A percentile compares a stretch with the other conserved stretches of the same genome.
These are phyloP conservation scores for Erpobdella octoculata DNA, from an alignment of 2,888 invertebrate genomes.

Conservation along the genomic window DNA sequence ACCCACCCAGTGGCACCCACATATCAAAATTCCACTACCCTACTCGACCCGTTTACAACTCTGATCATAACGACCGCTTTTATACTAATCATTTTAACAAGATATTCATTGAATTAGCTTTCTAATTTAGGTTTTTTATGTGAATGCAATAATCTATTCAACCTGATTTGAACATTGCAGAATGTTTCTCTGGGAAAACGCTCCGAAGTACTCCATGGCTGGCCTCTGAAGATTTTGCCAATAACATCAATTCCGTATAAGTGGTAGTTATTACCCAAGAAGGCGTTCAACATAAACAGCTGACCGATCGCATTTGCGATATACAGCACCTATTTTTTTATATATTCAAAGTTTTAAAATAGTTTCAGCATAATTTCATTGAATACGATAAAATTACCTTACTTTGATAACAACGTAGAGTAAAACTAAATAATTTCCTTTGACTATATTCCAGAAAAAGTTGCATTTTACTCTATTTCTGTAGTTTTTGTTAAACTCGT, in stretches of 20 bases:
- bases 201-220: conserved; percentile 30
- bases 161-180: conserved; percentile 48
- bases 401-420: conserved; percentile 47
- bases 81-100: neutral
- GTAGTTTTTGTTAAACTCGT: conserved; percentile 48
- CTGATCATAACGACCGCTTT: too few species aligned
- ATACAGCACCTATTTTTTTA: conserved; percentile 46
- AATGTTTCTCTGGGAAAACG: conserved; percentile 50
- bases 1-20: too few species aligned
- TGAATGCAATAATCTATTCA: neutral
- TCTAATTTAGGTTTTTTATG: neutral
- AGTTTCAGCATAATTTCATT: too few species aligned
- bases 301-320: conserved; percentile 53
- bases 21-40: too few species aligned
- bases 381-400: too few species aligned
- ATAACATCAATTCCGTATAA: conserved; percentile 53
- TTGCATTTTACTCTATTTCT: conserved; percentile 30
- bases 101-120: neutral
- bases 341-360: too few species aligned
- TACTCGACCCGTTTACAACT: neutral
- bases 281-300: conserved; percentile 53
- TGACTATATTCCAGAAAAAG: conserved; percentile 44
- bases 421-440: conserved; percentile 54
- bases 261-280: conserved; percentile 52
- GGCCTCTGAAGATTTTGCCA: conserved; percentile 17